Conservation (phyloP, 2,797 vertebrate species). For the Borostomias antarcticus region DNA sequence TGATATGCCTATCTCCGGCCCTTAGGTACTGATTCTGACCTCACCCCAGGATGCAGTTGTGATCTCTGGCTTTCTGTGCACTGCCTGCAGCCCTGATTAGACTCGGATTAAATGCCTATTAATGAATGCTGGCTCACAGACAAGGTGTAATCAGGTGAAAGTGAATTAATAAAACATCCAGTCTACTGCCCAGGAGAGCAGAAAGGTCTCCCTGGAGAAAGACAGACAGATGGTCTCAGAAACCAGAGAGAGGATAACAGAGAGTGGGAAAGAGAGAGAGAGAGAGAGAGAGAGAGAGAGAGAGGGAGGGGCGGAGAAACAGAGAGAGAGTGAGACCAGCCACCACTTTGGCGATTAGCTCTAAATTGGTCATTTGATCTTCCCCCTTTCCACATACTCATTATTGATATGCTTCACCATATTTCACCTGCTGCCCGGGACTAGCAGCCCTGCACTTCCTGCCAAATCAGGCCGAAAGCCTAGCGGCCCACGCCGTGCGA, state of each 20-base stretch:
- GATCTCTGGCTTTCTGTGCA: constrained; percentile 37
- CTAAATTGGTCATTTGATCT: constrained; percentile 78
- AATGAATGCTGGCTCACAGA: constrained; percentile 64
- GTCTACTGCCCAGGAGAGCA: constrained; percentile 50
- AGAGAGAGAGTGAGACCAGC: constrained; percentile 59
- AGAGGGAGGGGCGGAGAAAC: constrained; percentile 10
- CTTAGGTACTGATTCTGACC: constrained; percentile 43
- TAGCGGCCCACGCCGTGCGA: constrained; percentile 44
- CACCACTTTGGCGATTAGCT: constrained; percentile 72
- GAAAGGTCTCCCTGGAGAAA: constrained; percentile 61
- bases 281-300: constrained; percentile 14
- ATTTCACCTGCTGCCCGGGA: constrained; percentile 49
- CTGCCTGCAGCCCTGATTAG: constrained; percentile 60
- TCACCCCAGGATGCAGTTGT: constrained; percentile 45
- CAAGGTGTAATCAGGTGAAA: constrained; percentile 75
- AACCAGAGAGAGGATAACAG: constrained; percentile 52
- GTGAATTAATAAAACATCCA: constrained; percentile 78
- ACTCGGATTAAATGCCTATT: constrained; percentile 79
- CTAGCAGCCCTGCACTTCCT: constrained; percentile 60
- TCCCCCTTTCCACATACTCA: constrained; percentile 69
- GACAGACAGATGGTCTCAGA: constrained; percentile 69
- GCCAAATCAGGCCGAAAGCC: constrained; percentile 20
- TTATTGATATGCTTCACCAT: constrained; percentile 69
- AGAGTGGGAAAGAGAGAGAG: constrained; percentile 44
- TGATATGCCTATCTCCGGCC: constrained; percentile 7